A percentile compares a stretch with the other conserved stretches of the same genome.
Conservation (phyloP, 2,888 invertebrate species). For the Melieria omissa region DNA sequence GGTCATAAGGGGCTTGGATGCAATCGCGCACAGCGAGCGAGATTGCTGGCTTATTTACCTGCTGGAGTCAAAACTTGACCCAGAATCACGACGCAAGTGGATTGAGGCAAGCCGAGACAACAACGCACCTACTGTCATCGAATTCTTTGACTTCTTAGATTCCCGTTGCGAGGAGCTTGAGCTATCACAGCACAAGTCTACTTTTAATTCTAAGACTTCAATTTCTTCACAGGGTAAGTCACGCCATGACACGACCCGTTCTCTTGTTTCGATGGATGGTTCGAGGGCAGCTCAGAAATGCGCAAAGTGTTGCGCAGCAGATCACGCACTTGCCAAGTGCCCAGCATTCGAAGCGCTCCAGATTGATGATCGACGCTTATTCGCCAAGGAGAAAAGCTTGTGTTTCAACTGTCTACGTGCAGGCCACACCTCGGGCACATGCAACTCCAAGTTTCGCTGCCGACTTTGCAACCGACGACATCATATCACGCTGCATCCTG, state of each 20-base stretch:
- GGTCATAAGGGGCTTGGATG: conserved; percentile 37
- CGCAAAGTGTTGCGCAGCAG: conserved; percentile 36
- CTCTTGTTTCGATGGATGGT: conserved; percentile 15
- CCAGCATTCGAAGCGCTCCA: background rate
- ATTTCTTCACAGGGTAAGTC: background rate
- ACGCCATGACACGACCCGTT: conserved; percentile 18
- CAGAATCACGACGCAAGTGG: conserved; percentile 17
- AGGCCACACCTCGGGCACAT: background rate
- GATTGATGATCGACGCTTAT: conserved; percentile 35
- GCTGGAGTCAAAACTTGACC: too few species aligned
- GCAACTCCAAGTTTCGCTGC: background rate
- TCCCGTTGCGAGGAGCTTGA: conserved; percentile 28
- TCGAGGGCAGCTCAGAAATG: conserved; percentile 33
- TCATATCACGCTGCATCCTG: conserved; percentile 15
- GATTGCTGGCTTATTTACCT: conserved; percentile 40
- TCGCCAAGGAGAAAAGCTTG: background rate
- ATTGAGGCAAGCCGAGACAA: too few species aligned
- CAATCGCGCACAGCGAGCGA: conserved; percentile 27
- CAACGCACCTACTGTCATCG: too few species aligned
- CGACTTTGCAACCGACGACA: background rate
- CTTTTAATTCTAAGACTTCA: conserved; percentile 37
- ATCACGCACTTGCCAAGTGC: conserved; percentile 33
- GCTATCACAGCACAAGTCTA: conserved; percentile 21
- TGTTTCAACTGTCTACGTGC: background rate
- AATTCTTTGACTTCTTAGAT: too few species aligned